phyloP scores from a whole-genome alignment of 2,113 vertebrate genomes.

The Catagonus wagneri region DNA sequence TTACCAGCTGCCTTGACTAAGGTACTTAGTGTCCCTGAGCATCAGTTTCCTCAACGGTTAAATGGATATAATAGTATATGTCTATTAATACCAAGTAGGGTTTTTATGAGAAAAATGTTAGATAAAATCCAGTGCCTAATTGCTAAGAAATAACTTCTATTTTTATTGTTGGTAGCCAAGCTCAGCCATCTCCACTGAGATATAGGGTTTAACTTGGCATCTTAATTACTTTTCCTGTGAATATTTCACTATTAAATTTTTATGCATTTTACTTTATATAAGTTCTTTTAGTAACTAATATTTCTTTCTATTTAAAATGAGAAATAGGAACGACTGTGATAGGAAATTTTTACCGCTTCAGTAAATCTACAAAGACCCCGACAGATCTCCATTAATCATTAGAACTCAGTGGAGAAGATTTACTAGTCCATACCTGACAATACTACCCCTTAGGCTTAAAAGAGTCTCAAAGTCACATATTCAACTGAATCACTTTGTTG shows the following conservation, averaged over 20 bases:
- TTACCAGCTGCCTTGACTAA: not conserved
- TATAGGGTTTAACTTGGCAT: not conserved
- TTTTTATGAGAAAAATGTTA: not conserved
- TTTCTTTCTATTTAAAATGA: conserved; percentile 52
- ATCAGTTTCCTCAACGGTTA: not conserved
- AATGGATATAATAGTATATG: not conserved
- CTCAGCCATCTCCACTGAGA: not conserved
- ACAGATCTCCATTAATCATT: not conserved
- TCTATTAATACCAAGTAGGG: not conserved
- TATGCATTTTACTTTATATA: conserved; percentile 5
- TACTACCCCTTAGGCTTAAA: not conserved
- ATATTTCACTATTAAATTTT: conserved; percentile 34
- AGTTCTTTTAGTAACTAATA: conserved; percentile 5
- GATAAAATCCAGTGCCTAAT: not conserved
- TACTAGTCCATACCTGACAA: not conserved
- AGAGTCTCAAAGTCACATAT: not conserved
- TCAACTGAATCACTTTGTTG: not conserved
- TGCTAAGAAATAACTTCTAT: not conserved
- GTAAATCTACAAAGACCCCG: conserved; percentile 39
- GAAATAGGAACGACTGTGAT: not conserved
- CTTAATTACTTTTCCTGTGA: conserved; percentile 38
- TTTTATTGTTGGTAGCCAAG: not conserved
- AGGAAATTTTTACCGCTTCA: not conserved
- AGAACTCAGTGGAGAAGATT: not conserved
- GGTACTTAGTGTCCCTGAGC: not conserved